Base-by-base conservation (phyloP, 2,113 vertebrate species). In the Hydropotes inermis region DNA sequence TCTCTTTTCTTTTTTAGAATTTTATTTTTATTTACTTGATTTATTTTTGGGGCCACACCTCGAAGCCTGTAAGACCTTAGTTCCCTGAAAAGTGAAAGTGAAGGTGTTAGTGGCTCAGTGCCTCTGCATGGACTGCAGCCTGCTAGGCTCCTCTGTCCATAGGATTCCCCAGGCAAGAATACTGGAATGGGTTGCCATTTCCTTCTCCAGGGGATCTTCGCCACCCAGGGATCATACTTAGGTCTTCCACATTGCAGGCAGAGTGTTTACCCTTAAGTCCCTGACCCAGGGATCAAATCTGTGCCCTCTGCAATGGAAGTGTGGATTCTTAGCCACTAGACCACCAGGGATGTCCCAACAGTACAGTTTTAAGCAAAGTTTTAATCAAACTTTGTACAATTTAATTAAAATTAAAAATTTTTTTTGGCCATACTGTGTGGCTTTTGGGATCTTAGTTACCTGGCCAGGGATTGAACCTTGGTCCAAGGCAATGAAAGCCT, bases 331-430 rank as follows among this genome's bases (percentile, higher is more conserved):
- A 76, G 36, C 70, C 23, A 43, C 36, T 43, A 39, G 70, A 76
- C 70, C 70, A 25, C 6, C 70, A 43, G 23, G 70, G 36, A 76
- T 43, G 21, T 76, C 36, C 36, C 21, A 43, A 76, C 36, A 76
- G 36, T 76, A 50, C 2, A 12, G 6, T 28, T 70, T 81, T 78
- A 95, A 94, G 43, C 25, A 92, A 93, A 94, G 52, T 83, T 95
- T 91, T 61, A 60, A 91, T 39, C 25, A 58, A 54, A 84, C 8
- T 92, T 83, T 54, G n/a, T 94, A 87, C 21, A 87, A 13, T 45
- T 95, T 81, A 60, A 91, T 67, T 93, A 21, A 67, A 67, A 27
- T 25, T 25, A 0, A 25, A 74, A 76, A 74, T 27, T 1, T 45
- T 45, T 2, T 15, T 39, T 45, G 23, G 39, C 74, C 39, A 45